Base-by-base conservation (phyloP, 2,888 invertebrate species). In the Esperia sulphurella region DNA sequence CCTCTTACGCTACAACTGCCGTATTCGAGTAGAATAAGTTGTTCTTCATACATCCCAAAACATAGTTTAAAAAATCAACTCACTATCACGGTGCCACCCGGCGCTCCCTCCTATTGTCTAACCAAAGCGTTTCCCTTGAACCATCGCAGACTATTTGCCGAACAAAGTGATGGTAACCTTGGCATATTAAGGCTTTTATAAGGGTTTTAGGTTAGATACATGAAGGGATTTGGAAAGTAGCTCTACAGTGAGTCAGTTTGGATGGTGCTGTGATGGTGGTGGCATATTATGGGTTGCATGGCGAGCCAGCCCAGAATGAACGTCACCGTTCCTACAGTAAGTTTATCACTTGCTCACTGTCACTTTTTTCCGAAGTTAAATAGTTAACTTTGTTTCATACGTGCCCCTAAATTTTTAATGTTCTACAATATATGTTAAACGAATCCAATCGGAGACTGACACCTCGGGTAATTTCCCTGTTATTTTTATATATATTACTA, bases 231-330 rank as follows among this genome's bases (percentile, higher is more conserved):
- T 39, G 13, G 10, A 3, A 13, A 37, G 37, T 13, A 7, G 8
- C 12, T 13, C 3, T 8, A 9, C 8, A 14, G 40, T 40, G 8
- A 40, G 8, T 40, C 40, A 8, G 41, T 29, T 14, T 14, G 9
- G 42, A 43, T 21, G 30, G 13, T 31, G 45, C 43, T 54, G 46
- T 46, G 55, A 53, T 58, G 61, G 68, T 69, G 49, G 61, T 71
- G 79, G 60, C 49, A 5, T 21, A 21, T 21, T 21, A 88, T 88
- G 88, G 88, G 88, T 55, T 86, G 87, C 54, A 68, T 78, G 62
- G 66, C 73, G 49, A 83, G 86, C 58, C 65, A 79, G 21, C 71
- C 71, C 43, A 72, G 72, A 54, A 59, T 71, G 38, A 61, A 66
- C 31, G 71, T 61, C 33, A 63, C 68, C 29, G 58, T 60, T 14